phyloP scores from a whole-genome alignment of 1,140 invertebrate species.

The Capitella teleta region DNA sequence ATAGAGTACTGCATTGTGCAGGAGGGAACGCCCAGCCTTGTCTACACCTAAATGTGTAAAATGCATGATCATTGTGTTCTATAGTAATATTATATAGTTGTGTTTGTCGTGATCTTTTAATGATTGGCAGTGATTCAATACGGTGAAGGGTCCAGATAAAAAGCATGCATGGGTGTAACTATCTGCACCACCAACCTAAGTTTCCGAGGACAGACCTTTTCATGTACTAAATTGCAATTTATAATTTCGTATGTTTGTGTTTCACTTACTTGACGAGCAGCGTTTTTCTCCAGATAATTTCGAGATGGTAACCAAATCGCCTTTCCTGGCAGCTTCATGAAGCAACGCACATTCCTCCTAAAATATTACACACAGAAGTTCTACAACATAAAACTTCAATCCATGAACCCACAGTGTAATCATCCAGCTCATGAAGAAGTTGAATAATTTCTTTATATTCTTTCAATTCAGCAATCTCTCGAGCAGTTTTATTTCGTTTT shows the following conservation, averaged over 20 bases:
- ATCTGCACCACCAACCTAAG: no score
- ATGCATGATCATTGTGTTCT: background rate
- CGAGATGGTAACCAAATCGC: slow-evolving; percentile 1
- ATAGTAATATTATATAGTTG: background rate
- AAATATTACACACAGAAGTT: no score
- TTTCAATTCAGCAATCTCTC: slow-evolving; percentile 12
- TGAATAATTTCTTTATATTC: background rate
- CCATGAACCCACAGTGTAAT: background rate
- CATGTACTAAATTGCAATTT: no score
- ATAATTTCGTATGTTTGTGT: background rate
- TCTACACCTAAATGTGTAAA: slow-evolving; percentile 4
- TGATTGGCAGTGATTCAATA: background rate
- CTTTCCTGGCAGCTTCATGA: slow-evolving; percentile 7
- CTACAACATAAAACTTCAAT: background rate
- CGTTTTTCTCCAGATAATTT: slow-evolving; percentile 2
- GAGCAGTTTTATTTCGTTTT: slow-evolving; percentile 9
- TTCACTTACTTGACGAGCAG: slow-evolving; percentile 1
- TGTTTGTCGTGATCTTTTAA: background rate
- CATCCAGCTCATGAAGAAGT: background rate
- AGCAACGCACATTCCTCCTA: background rate
- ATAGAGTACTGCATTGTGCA: slow-evolving; percentile 11
- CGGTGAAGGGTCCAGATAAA: background rate
- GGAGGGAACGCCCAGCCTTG: slow-evolving; percentile 9
- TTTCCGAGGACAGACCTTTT: no score
- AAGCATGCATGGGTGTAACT: background rate